Percentiles rank a stretch among this genome's conserved stretches.
phyloP scores from a whole-genome alignment of 2,113 vertebrate genomes.

The Uria aalge region DNA sequence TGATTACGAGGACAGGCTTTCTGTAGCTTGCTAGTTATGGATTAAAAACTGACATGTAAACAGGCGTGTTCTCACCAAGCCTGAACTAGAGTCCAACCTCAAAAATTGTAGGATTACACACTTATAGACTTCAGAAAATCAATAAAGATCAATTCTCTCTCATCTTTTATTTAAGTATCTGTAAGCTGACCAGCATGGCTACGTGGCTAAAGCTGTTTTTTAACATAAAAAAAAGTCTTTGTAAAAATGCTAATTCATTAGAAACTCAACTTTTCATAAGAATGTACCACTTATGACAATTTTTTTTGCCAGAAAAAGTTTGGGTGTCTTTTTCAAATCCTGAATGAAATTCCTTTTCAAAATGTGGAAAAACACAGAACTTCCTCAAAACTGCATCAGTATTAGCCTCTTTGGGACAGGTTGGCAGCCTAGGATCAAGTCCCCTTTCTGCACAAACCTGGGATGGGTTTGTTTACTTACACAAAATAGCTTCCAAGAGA shows the following conservation, averaged over 20 bases:
- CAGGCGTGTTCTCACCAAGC: background rate
- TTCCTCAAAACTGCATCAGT: background rate
- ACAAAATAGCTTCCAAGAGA: background rate
- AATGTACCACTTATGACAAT: background rate
- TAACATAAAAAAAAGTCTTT: background rate
- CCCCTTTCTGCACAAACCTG: background rate
- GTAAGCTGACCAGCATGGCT: background rate
- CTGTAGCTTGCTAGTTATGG: background rate
- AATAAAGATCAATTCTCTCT: background rate
- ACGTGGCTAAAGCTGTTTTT: background rate
- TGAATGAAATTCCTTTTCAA: background rate
- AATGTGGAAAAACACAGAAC: background rate
- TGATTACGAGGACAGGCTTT: background rate
- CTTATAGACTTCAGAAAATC: background rate
- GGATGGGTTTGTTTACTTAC: background rate
- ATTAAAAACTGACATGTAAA: background rate
- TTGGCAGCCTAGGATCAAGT: background rate
- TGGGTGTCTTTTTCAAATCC: background rate
- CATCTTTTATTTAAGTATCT: background rate
- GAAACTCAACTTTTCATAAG: background rate
- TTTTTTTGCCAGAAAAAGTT: background rate
- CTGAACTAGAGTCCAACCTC: background rate
- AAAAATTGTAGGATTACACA: background rate
- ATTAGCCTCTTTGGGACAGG: background rate
- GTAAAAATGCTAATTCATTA: background rate